Evolutionary conservation across 2,113 vertebrate genomes (phyloP).

Genomic region (Caracal caracal): DNA sequence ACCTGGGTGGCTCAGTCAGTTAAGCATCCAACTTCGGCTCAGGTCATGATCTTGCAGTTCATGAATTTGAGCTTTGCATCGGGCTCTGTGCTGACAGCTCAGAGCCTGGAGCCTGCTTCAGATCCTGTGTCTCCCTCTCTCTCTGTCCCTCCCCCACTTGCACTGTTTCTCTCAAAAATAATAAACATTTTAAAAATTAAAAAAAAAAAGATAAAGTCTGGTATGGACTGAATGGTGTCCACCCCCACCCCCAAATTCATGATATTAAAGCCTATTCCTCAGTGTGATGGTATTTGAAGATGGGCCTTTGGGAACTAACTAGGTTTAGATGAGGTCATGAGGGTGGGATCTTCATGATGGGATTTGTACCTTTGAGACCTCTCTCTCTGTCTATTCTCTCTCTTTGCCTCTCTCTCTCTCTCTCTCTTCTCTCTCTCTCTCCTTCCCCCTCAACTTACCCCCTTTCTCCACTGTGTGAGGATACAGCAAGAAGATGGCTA

Average conservation of each 20-base stretch:
- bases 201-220: background rate
- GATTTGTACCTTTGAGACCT: background rate
- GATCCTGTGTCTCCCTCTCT: too few species aligned
- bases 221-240: background rate
- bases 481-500: background rate
- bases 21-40: too few species aligned
- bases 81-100: too few species aligned
- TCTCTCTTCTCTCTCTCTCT: background rate
- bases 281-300: background rate
- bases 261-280: background rate
- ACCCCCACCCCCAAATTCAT: background rate
- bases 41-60: too few species aligned
- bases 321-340: background rate
- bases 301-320: background rate
- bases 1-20: too few species aligned
- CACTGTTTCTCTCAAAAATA: too few species aligned
- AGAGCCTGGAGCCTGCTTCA: too few species aligned
- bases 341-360: background rate
- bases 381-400: background rate
- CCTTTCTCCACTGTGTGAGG: background rate
- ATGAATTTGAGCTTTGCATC: accelerated
- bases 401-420: background rate
- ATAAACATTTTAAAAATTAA: too few species aligned
- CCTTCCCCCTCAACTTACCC: too few species aligned
- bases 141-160: too few species aligned